Base-by-base conservation (phyloP, 1,140 invertebrate species). In the Bombus sylvicola region DNA sequence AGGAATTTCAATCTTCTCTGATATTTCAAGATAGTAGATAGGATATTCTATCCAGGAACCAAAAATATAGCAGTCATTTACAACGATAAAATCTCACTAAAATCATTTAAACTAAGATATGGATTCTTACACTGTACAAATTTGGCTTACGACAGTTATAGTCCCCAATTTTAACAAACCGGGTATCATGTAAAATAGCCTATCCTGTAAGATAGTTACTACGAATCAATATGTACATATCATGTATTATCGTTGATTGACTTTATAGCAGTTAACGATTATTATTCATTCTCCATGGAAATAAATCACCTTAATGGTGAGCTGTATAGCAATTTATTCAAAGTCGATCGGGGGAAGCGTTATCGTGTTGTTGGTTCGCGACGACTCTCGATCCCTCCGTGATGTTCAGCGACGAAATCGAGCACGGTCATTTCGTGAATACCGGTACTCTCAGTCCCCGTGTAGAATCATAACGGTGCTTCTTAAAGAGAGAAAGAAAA, bases 391-490 rank as follows among this genome's bases (percentile, higher is more conserved):
- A 25, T 43, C 25, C 5, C n/a, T 28, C n/a, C 13, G 15, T 9
- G 31, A 4, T 10, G 6, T 47, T 34, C 43, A 59, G 3, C 25
- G n/a, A 81, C 34, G 68, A 90, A 84, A 84, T 80, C 74, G 62
- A 66, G 59, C 59, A 57, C 72, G 57, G 64, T 43, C 66, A 71
- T 47, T 79, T 81, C 69, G 78, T 66, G 78, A 64, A 73, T 78
- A 91, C 81, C 89, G 87, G 85, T 89, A 88, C 64, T 77, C 73
- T 37, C 4, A 15, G 2, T 31, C 39, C 39, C 74, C 39, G 31
- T 15, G 62, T 22, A 10, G 81, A 57, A 83, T 89, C 59, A 37
- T 88, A 90, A 90, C 86, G 86, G 86, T 81, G 64, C 76, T 80
- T 28, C 43, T 64, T 64, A 68, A 85, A 87, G 59, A 69, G 76